Conservation (phyloP, 2,888 invertebrate species). For the Erynnis tages region DNA sequence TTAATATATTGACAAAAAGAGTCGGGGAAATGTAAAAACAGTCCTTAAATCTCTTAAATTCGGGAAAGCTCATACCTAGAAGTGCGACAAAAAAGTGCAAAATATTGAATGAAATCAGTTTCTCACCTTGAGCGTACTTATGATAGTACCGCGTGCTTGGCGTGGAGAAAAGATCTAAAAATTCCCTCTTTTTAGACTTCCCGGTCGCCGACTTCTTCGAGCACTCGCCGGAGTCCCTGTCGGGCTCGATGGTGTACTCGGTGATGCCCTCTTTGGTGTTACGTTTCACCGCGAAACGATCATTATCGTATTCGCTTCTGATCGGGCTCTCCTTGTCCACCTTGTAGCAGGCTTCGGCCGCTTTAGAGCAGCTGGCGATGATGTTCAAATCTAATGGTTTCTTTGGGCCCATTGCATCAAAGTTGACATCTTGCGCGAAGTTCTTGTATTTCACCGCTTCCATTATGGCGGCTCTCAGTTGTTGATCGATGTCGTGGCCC, state of each 20-base stretch:
- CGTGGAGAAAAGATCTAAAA: background rate
- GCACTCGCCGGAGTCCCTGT: background rate
- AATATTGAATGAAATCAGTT: background rate
- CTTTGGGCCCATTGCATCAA: background rate
- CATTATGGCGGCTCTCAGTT: background rate
- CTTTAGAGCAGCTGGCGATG: no score
- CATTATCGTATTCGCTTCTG: background rate
- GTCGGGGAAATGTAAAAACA: no score
- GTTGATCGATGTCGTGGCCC: background rate
- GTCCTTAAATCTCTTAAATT: no score
- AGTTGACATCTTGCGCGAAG: background rate
- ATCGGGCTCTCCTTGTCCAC: background rate
- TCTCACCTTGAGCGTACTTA: background rate
- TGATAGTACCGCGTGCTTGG: background rate
- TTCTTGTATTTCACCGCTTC: background rate
- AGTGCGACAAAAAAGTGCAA: no score
- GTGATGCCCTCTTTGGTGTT: background rate
- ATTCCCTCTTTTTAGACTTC: background rate
- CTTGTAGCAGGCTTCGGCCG: no score
- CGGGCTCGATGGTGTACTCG: background rate
- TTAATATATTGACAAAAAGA: no score
- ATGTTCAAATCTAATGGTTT: no score
- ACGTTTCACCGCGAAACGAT: background rate
- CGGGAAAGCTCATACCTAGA: no score
- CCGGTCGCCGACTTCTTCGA: background rate